A percentile compares a stretch with the other conserved stretches of the same genome.
Evolutionary conservation across 2,797 vertebrate genomes (phyloP).

Genomic region (Spinibarbus caldwelli): DNA sequence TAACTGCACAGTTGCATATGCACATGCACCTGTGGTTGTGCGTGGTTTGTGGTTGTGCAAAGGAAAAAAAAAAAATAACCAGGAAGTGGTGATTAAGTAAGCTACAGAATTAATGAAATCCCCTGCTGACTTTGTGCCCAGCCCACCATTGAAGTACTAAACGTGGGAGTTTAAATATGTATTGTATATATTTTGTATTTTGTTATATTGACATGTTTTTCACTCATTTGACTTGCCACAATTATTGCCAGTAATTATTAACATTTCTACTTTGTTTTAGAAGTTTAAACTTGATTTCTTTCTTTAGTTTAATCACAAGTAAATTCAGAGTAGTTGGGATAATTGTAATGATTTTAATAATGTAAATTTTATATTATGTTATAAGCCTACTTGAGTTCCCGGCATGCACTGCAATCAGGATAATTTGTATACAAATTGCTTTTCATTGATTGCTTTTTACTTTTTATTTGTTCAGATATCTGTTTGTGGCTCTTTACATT

Average conservation of each 20-base stretch:
- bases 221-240: not conserved
- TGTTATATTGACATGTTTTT: not conserved
- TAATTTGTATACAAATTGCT: not conserved
- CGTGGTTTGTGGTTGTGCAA: slow-evolving; percentile 19
- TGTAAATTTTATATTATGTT: not conserved
- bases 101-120: not conserved
- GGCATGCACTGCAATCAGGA: not conserved
- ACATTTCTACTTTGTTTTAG: not conserved
- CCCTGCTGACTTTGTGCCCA: not conserved
- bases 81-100: slow-evolving; percentile 11
- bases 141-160: not conserved
- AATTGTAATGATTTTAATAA: not conserved
- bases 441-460: not conserved
- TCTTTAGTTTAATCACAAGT: not conserved
- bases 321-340: not conserved
- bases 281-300: not conserved
- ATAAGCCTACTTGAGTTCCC: not conserved
- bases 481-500: not conserved
- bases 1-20: slow-evolving; percentile 3
- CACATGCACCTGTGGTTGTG: slow-evolving; percentile 5
- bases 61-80: not conserved
- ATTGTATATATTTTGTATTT: not conserved
- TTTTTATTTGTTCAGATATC: not conserved
- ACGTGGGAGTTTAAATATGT: not conserved
- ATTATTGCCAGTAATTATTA: not conserved